Conservation (phyloP, 2,888 invertebrate species). For the Diploptera punctata region DNA sequence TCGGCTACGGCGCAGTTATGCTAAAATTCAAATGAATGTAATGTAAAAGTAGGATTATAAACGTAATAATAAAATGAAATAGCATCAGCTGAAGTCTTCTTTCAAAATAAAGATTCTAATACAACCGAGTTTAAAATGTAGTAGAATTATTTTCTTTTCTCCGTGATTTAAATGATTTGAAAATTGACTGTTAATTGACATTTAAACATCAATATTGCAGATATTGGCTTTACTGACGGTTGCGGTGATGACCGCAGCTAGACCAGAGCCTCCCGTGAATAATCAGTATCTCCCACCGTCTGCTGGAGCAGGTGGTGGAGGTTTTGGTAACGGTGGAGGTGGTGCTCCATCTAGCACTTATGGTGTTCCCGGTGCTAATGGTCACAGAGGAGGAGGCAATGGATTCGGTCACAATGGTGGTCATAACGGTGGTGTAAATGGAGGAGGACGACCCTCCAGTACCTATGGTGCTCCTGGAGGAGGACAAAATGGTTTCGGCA, state of each 20-base stretch:
- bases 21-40: too few species aligned
- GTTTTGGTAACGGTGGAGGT: slow-evolving; percentile 14
- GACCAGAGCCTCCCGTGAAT: slow-evolving; percentile 48
- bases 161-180: not conserved
- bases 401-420: slow-evolving; percentile 18
- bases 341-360: slow-evolving; percentile 29
- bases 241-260: slow-evolving; percentile 45
- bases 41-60: too few species aligned
- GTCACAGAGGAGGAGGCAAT: not conserved
- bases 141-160: not conserved
- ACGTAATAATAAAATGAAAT: too few species aligned
- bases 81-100: too few species aligned
- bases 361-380: slow-evolving; percentile 27
- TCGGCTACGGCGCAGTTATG: too few species aligned
- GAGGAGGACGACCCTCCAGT: slow-evolving; percentile 32
- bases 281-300: slow-evolving; percentile 36
- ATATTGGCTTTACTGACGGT: slow-evolving; percentile 37
- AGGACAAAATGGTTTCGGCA: slow-evolving; percentile 17
- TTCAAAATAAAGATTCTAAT: not conserved
- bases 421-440: too few species aligned
- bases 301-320: slow-evolving; percentile 20
- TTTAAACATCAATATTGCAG: too few species aligned
- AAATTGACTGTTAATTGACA: not conserved
- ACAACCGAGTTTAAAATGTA: not conserved
- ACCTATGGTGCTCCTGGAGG: slow-evolving; percentile 34